Percentiles rank a stretch among this genome's conserved stretches.
phyloP scores from a whole-genome alignment of 2,888 invertebrate species.

The Drosophila bunnanda region DNA sequence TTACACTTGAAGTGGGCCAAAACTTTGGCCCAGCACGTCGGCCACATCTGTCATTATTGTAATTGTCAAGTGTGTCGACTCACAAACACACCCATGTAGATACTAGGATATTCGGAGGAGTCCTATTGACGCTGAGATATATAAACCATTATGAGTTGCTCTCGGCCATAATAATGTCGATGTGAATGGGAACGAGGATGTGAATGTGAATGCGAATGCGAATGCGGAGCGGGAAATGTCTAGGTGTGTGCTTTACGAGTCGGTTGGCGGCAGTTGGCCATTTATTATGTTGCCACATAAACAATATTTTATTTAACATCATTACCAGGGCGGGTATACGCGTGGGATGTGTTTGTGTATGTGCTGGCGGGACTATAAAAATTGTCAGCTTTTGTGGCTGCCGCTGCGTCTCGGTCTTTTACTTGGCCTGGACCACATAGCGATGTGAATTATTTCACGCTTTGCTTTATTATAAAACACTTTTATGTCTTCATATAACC shows the following conservation, averaged over 20 bases:
- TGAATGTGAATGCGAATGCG: conserved; percentile 20
- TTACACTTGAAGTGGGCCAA: conserved; percentile 42
- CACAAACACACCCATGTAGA: conserved; percentile 17
- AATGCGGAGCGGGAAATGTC: conserved; percentile 30
- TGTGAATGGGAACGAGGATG: conserved; percentile 34
- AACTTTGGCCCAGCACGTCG: conserved; percentile 35
- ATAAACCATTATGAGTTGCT: conserved; percentile 54
- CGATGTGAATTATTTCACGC: conserved; percentile 78
- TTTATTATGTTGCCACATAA: conserved; percentile 79
- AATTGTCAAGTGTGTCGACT: conserved; percentile 54
- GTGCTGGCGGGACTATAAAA: conserved; percentile 68
- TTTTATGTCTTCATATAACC: conserved; percentile 80
- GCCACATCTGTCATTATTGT: conserved; percentile 75
- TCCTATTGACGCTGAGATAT: conserved; percentile 46
- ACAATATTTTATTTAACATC: conserved; percentile 81
- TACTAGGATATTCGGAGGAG: conserved; percentile 18
- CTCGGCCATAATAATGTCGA: conserved; percentile 45
- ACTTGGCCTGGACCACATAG: conserved; percentile 47
- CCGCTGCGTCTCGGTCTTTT: conserved; percentile 37
- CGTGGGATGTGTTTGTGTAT: conserved; percentile 15
- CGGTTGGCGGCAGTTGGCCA: conserved; percentile 57
- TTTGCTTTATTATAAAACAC: conserved; percentile 82
- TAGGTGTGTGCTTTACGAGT: conserved; percentile 71
- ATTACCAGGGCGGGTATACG: conserved; percentile 56
- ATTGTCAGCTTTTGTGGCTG: conserved; percentile 75